phyloP scores from a whole-genome alignment of 2,888 invertebrate species.

The Aporophyla lueneburgensis region DNA sequence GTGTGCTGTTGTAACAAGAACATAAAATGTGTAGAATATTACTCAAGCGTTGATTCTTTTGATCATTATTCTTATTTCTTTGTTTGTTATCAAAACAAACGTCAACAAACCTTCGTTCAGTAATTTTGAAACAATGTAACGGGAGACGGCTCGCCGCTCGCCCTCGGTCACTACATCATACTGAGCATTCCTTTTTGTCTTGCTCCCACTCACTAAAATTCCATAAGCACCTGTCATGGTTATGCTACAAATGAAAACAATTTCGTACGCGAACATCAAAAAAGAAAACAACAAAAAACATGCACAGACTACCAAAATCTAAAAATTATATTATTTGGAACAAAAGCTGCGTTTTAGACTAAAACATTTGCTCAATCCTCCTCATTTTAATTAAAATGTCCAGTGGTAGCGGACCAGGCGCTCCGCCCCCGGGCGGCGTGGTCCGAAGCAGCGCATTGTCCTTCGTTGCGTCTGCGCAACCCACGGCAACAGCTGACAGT shows the following conservation, averaged over 20 bases:
- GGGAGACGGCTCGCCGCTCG: accelerated
- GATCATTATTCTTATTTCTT: background rate
- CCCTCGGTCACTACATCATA: accelerated
- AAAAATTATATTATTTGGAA: background rate
- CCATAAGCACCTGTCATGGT: background rate
- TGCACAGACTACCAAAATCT: conserved; percentile 52
- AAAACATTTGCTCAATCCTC: background rate
- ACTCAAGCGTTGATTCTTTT: background rate
- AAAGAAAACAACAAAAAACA: conserved; percentile 44
- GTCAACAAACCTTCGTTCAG: conserved; percentile 36
- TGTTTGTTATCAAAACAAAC: background rate
- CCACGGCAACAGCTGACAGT: conserved; percentile 67
- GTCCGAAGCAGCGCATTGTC: conserved; percentile 83
- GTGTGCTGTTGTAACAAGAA: too few relatives aligned
- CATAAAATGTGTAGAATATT: background rate
- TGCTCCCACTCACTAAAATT: background rate
- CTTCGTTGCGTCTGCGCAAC: conserved; percentile 83
- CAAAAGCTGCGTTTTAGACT: conserved; percentile 22
- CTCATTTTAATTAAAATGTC: conserved; percentile 72
- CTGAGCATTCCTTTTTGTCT: conserved; percentile 15
- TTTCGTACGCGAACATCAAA: background rate
- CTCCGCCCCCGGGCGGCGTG: conserved; percentile 75
- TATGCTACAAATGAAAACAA: background rate
- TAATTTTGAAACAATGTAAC: background rate
- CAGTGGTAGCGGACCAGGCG: conserved; percentile 70